phyloP scores from a whole-genome alignment of 1,140 invertebrate species.

The Matsumurasca onukii region DNA sequence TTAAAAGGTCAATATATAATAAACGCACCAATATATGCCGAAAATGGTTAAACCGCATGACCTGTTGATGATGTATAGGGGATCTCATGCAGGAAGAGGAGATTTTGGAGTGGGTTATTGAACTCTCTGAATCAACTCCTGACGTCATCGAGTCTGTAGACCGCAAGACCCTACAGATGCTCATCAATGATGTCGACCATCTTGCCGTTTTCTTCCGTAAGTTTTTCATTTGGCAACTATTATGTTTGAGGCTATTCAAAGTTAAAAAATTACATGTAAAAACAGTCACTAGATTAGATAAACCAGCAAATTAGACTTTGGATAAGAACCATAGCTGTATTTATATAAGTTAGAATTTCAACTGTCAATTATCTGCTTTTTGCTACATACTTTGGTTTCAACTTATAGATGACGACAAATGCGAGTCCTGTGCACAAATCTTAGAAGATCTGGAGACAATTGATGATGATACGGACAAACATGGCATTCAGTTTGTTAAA shows the following conservation, averaged over 20 bases:
- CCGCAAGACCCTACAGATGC: conserved; percentile 81
- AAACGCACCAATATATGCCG: too few relatives aligned
- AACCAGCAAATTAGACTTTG: too few relatives aligned
- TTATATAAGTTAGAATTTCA: too few relatives aligned
- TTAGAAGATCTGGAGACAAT: conserved; percentile 90
- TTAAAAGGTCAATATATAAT: too few relatives aligned
- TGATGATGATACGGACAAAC: conserved; percentile 90
- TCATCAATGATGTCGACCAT: conserved; percentile 89
- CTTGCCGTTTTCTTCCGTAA: conserved; percentile 92
- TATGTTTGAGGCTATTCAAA: too few relatives aligned
- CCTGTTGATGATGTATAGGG: conserved; percentile 49
- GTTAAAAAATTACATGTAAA: too few relatives aligned
- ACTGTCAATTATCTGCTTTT: too few relatives aligned
- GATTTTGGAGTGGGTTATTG: conserved; percentile 87
- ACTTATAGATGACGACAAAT: conserved; percentile 79
- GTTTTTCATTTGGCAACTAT: conserved; percentile 47
- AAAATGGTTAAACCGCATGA: too few relatives aligned
- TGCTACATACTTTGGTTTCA: too few relatives aligned
- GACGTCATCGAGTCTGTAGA: conserved; percentile 93
- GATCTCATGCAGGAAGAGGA: conserved; percentile 91
- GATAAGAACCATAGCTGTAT: too few relatives aligned
- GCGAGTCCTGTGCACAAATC: conserved; percentile 77
- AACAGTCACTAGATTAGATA: too few relatives aligned
- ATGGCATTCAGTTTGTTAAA: conserved; percentile 93
- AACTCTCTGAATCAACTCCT: conserved; percentile 77